These are phyloP conservation scores for Laterallus jamaicensis DNA, from an alignment of 2,113 vertebrate species.

Conservation along the genomic window DNA sequence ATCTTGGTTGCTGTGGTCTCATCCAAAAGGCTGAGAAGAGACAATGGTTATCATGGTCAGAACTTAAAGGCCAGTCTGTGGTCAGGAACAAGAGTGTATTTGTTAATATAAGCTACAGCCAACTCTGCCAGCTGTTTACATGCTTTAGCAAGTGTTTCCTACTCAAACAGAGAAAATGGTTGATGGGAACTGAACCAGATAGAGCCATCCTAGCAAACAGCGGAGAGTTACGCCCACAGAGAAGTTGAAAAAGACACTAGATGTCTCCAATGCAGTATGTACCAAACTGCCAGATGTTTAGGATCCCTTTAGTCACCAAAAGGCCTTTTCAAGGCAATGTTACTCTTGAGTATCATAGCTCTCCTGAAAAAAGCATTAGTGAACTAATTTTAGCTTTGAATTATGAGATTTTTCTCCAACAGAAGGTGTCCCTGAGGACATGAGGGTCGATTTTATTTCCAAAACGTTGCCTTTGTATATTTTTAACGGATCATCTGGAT, in stretches of 20 bases:
- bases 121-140: conserved; percentile 49
- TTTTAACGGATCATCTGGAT: conserved; percentile 46
- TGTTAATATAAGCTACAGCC: not conserved
- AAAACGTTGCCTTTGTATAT: conserved; percentile 45
- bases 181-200: not conserved
- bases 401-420: conserved; percentile 39
- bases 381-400: conserved; percentile 64
- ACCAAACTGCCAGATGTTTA: conserved; percentile 50
- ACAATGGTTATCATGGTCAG: not conserved
- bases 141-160: conserved; percentile 34
- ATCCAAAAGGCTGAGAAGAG: not conserved
- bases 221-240: not conserved
- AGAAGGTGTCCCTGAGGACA: conserved; percentile 46
- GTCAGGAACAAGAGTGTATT: not conserved
- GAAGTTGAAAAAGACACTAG: conserved; percentile 32
- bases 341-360: conserved; percentile 11
- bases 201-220: not conserved
- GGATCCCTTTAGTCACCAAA: conserved; percentile 35
- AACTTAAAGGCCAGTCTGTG: conserved; percentile 31
- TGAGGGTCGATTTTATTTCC: conserved; percentile 37
- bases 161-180: conserved; percentile 7
- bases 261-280: conserved; percentile 23
- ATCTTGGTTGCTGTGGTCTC: not conserved
- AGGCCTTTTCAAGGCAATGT: not conserved
- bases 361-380: conserved; percentile 43